phyloP scores from a whole-genome alignment of 2,888 invertebrate genomes.

The Philhelius pedissequus region DNA sequence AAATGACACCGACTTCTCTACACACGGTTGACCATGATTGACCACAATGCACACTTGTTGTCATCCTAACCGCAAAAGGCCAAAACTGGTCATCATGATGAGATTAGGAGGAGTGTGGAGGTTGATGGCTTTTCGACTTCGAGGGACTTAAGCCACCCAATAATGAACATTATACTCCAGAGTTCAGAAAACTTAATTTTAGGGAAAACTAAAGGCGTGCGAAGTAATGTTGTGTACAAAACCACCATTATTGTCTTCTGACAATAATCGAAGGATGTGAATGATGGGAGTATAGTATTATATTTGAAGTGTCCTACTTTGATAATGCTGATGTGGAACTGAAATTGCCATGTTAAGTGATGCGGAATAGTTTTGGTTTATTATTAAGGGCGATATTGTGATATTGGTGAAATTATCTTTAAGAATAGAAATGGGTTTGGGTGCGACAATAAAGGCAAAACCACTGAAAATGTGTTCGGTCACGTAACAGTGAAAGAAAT shows the following conservation, averaged over 20 bases:
- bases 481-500: not conserved
- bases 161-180: not conserved
- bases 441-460: not conserved
- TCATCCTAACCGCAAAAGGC: conserved; percentile 46
- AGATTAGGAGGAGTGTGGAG: not conserved
- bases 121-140: not conserved
- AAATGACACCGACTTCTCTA: conserved; percentile 32
- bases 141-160: not conserved
- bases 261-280: conserved; percentile 44
- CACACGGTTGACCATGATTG: conserved; percentile 64
- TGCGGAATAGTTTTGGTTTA: conserved; percentile 47
- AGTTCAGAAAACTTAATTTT: not conserved
- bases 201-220: not conserved
- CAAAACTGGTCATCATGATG: conserved; percentile 1
- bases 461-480: not conserved
- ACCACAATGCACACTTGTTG: conserved; percentile 66
- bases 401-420: conserved; percentile 23
- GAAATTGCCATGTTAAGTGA: conserved; percentile 58
- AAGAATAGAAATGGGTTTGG: conserved; percentile 4
- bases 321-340: conserved; percentile 34
- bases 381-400: conserved; percentile 37
- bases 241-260: conserved; percentile 47
- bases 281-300: not conserved
- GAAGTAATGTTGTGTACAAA: not conserved
- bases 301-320: not conserved